Evolutionary conservation across 2,888 invertebrate genomes (phyloP).

Genomic region (Mythimna pallens): DNA sequence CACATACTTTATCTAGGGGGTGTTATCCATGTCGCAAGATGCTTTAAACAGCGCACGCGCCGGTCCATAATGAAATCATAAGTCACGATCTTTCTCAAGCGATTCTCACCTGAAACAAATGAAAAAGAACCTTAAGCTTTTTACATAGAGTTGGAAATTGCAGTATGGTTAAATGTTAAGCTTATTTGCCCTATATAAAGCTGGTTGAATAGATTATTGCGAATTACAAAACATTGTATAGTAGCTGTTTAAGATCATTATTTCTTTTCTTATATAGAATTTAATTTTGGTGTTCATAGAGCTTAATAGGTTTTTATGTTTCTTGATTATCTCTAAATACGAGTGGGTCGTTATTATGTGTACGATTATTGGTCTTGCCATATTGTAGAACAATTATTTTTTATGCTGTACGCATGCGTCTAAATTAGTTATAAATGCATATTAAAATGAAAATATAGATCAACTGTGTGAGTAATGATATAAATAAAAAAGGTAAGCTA

Average conservation of each 20-base stretch:
- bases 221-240: slow-evolving; percentile 64
- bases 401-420: not conserved
- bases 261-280: slow-evolving; percentile 44
- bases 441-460: too few relatives aligned
- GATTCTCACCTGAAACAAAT: slow-evolving; percentile 65
- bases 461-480: too few relatives aligned
- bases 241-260: slow-evolving; percentile 58
- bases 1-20: slow-evolving; percentile 66
- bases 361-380: slow-evolving; percentile 16
- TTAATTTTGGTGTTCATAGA: slow-evolving; percentile 43
- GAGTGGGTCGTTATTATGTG: slow-evolving; percentile 16
- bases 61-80: slow-evolving; percentile 79
- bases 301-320: slow-evolving; percentile 29
- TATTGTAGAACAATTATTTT: slow-evolving; percentile 5
- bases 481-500: too few relatives aligned
- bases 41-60: slow-evolving; percentile 75
- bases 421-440: too few relatives aligned
- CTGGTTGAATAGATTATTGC: slow-evolving; percentile 54
- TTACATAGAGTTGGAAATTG: not conserved
- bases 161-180: not conserved
- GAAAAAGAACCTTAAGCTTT: slow-evolving; percentile 24
- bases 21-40: slow-evolving; percentile 70
- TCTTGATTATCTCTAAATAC: slow-evolving; percentile 31
- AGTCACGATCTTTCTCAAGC: slow-evolving; percentile 80
- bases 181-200: slow-evolving; percentile 57